These are phyloP conservation scores for Parotia lawesii DNA, from an alignment of 2,113 vertebrate genomes.

Conservation along the genomic window DNA sequence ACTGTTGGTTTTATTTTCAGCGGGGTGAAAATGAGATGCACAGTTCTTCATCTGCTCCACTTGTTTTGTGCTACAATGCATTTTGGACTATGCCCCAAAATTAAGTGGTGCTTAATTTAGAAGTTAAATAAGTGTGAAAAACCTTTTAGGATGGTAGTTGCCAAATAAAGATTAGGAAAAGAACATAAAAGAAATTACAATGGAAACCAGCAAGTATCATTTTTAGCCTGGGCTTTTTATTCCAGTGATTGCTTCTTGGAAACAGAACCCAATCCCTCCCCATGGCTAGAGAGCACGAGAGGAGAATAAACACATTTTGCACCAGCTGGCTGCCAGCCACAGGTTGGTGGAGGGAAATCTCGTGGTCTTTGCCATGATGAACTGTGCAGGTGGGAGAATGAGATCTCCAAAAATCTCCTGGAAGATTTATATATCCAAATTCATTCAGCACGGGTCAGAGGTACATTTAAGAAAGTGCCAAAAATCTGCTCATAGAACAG, in stretches of 20 bases:
- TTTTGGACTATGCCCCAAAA: conserved; percentile 29
- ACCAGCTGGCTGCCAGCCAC: neutral
- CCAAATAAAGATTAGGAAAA: conserved; percentile 38
- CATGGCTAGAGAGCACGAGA: neutral
- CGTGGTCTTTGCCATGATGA: neutral
- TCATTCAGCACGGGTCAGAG: neutral
- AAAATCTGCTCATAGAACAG: neutral
- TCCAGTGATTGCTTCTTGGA: conserved; percentile 25
- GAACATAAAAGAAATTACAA: conserved; percentile 23
- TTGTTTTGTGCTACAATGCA: neutral
- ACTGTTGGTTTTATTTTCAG: neutral
- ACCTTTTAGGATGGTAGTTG: neutral
- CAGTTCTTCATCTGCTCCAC: conserved; percentile 17
- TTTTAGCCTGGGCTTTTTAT: conserved; percentile 40
- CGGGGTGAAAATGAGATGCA: conserved; percentile 14
- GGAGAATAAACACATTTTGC: neutral
- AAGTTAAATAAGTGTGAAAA: conserved; percentile 36
- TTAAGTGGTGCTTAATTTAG: conserved; percentile 18
- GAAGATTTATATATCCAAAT: neutral
- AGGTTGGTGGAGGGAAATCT: neutral
- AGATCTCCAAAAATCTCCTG: neutral
- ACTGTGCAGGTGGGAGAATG: neutral
- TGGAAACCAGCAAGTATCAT: neutral
- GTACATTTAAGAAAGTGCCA: neutral
- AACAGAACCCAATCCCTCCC: neutral